Percentiles rank a stretch among this genome's conserved stretches.
These are phyloP conservation scores for Bambusicola thoracicus DNA, from an alignment of 2,113 vertebrate species.

Conservation along the genomic window DNA sequence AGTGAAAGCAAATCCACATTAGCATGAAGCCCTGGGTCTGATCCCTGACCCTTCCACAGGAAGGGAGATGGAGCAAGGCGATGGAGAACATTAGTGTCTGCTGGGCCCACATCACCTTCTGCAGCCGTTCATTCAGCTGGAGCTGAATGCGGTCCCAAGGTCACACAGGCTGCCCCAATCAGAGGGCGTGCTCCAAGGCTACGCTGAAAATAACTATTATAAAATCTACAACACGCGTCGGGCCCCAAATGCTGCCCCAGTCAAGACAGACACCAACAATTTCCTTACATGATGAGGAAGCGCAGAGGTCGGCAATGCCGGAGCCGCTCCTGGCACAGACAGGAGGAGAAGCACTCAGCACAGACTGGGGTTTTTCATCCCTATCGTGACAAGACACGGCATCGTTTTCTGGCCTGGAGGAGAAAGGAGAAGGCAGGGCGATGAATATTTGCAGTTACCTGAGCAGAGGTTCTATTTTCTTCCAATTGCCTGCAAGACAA, in stretches of 20 bases:
- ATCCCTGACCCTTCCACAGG: neutral
- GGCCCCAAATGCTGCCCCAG: neutral
- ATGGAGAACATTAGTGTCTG: neutral
- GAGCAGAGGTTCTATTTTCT: neutral
- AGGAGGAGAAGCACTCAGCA: conserved; percentile 54
- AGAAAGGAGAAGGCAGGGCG: neutral
- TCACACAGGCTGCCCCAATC: neutral
- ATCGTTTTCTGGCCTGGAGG: conserved; percentile 63
- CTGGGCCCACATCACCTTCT: neutral
- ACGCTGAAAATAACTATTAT: neutral
- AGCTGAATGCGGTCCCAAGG: neutral
- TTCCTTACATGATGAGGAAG: conserved; percentile 78
- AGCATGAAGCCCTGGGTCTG: neutral
- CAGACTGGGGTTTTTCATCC: conserved; percentile 56
- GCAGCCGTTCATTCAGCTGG: neutral
- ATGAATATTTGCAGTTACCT: neutral
- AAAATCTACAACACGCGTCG: neutral
- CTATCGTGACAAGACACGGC: conserved; percentile 16
- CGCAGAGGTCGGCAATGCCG: conserved; percentile 66
- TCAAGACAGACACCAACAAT: neutral
- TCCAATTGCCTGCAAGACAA: neutral
- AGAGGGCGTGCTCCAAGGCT: neutral
- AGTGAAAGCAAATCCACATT: neutral
- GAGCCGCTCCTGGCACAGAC: conserved; percentile 72
- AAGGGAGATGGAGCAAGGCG: neutral